These are phyloP conservation scores for Phrixothrix hirtus DNA, from an alignment of 2,888 invertebrate species.

Conservation along the genomic window DNA sequence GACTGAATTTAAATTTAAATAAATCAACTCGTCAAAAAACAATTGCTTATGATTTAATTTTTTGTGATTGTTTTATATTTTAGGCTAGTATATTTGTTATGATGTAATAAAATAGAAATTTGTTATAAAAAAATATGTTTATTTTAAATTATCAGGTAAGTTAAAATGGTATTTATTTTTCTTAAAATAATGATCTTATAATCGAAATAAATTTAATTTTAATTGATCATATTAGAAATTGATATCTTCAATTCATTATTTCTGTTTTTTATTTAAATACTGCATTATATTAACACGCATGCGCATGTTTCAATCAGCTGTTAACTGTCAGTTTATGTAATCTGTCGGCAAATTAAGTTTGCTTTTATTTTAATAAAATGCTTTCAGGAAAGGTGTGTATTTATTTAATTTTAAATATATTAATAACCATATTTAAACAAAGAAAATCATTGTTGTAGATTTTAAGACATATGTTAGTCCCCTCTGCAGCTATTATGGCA, in stretches of 20 bases:
- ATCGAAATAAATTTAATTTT: not conserved
- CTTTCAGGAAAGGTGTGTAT: slow-evolving; percentile 17
- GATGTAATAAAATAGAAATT: slow-evolving; percentile 6
- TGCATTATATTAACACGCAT: too few relatives aligned
- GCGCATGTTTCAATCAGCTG: slow-evolving; percentile 3
- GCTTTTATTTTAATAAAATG: slow-evolving; percentile 8
- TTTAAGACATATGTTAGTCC: slow-evolving; percentile 41
- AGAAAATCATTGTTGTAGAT: slow-evolving; percentile 41
- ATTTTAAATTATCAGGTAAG: not conserved
- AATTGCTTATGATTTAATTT: slow-evolving; percentile 3
- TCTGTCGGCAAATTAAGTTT: not conserved
- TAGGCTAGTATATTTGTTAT: slow-evolving; percentile 1
- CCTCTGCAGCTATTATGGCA: slow-evolving; percentile 43
- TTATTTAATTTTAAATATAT: not conserved
- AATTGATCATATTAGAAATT: too few relatives aligned
- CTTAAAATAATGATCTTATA: not conserved
- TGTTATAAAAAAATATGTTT: not conserved
- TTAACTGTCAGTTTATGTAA: not conserved
- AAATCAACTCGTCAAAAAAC: slow-evolving; percentile 3
- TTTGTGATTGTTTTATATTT: not conserved
- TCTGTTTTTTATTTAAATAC: too few relatives aligned
- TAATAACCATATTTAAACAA: too few relatives aligned
- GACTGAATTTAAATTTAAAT: too few relatives aligned
- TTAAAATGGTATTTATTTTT: not conserved
- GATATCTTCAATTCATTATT: too few relatives aligned